These are phyloP conservation scores for Apamea anceps DNA, from an alignment of 2,888 invertebrate species.

Conservation along the genomic window DNA sequence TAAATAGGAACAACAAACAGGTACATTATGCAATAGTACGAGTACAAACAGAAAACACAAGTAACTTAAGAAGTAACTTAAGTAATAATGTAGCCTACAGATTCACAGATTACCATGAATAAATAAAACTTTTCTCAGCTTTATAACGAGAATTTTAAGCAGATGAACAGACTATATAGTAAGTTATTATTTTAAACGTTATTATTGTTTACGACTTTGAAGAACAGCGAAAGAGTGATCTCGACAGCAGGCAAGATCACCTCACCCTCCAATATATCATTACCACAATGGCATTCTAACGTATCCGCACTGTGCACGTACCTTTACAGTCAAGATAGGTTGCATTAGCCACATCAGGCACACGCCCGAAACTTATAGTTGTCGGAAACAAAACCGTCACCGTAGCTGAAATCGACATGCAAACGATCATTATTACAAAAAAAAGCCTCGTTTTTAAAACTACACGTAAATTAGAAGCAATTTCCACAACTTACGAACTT, in stretches of 20 bases:
- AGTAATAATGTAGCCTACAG: no score
- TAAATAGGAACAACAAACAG: background rate
- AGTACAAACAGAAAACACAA: no score
- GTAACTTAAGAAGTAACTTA: no score
- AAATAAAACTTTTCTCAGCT: background rate
- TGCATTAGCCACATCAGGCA: background rate
- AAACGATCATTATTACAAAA: background rate
- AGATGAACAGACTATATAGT: background rate
- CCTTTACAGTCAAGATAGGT: background rate
- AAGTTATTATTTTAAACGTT: background rate
- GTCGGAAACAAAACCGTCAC: background rate
- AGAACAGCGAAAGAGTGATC: background rate
- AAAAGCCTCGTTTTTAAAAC: constrained; percentile 7
- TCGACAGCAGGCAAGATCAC: background rate
- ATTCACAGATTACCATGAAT: no score
- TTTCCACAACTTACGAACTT: constrained; percentile 4
- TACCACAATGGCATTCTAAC: no score
- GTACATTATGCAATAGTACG: no score
- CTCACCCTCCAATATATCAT: no score
- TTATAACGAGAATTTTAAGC: background rate
- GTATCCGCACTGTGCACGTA: background rate
- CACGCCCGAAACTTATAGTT: background rate
- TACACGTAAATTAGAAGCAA: background rate
- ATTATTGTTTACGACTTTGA: background rate
- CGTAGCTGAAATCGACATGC: no score